These are phyloP conservation scores for Platygyra sinensis DNA, from an alignment of 64 coral and sea anemone species.

Conservation along the genomic window DNA sequence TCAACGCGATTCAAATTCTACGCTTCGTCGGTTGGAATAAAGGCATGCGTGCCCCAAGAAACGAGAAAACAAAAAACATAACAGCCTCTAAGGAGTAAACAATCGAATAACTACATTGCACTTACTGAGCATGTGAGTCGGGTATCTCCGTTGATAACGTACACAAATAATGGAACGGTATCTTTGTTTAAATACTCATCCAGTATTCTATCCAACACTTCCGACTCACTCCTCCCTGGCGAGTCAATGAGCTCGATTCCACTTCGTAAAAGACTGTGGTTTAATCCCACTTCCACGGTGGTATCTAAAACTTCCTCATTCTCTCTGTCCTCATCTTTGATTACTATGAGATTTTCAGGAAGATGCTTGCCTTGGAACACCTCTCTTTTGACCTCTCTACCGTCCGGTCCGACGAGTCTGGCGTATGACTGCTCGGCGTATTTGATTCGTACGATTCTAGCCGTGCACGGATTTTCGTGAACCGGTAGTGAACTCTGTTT, in stretches of 20 bases:
- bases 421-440: slow-evolving; percentile 27
- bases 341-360: background rate
- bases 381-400: background rate
- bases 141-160: slow-evolving; percentile 49
- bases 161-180: slow-evolving; percentile 52
- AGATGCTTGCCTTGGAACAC: background rate
- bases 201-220: slow-evolving; percentile 22
- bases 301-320: background rate
- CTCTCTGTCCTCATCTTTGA: slow-evolving; percentile 6
- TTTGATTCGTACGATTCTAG: slow-evolving; percentile 43
- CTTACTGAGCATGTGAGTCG: slow-evolving; percentile 42
- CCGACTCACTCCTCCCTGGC: slow-evolving; percentile 42
- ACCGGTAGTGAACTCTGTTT: slow-evolving; percentile 6
- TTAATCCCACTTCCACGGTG: slow-evolving; percentile 48
- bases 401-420: slow-evolving; percentile 7
- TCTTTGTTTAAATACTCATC: slow-evolving; percentile 41
- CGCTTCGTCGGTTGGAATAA: background rate
- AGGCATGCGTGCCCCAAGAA: background rate
- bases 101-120: background rate
- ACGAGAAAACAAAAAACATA: background rate
- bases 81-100: background rate
- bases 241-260: slow-evolving; percentile 67
- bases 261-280: slow-evolving; percentile 23
- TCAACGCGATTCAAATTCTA: too few species aligned
- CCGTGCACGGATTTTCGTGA: slow-evolving; percentile 42